These are phyloP conservation scores for Rhopalosiphum maidis DNA, from an alignment of 1,140 invertebrate species.

Conservation along the genomic window DNA sequence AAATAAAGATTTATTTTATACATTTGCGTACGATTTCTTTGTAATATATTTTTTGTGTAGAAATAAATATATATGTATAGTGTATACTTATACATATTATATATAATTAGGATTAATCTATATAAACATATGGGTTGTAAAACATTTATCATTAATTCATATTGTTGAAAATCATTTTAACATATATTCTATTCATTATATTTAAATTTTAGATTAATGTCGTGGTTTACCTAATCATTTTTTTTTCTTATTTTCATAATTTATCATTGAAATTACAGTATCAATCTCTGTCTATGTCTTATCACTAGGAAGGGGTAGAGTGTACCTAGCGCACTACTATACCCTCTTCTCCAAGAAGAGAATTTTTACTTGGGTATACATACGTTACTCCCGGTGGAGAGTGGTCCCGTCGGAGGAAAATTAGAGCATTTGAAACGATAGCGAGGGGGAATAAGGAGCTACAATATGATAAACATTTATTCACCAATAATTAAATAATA, in stretches of 20 bases:
- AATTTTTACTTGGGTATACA: no score
- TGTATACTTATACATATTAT: no score
- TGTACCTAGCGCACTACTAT: no score
- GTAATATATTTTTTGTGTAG: neutral
- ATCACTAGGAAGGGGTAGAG: no score
- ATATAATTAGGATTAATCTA: neutral
- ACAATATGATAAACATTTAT: neutral
- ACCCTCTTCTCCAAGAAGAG: no score
- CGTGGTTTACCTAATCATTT: neutral
- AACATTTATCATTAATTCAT: neutral
- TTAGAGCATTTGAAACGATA: no score
- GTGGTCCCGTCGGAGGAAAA: no score
- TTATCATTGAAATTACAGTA: no score
- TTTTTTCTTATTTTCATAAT: neutral
- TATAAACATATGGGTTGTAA: neutral
- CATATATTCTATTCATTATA: neutral
- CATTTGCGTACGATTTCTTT: neutral
- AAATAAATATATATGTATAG: no score
- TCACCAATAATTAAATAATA: constrained; percentile 1
- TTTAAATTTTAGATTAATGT: neutral
- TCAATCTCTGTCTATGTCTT: no score
- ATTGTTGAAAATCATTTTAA: neutral
- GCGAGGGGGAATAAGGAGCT: no score
- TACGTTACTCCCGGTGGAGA: no score
- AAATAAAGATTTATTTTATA: neutral